phyloP scores from a whole-genome alignment of 2,888 invertebrate species.

The Rhamphomyia laevipes region DNA sequence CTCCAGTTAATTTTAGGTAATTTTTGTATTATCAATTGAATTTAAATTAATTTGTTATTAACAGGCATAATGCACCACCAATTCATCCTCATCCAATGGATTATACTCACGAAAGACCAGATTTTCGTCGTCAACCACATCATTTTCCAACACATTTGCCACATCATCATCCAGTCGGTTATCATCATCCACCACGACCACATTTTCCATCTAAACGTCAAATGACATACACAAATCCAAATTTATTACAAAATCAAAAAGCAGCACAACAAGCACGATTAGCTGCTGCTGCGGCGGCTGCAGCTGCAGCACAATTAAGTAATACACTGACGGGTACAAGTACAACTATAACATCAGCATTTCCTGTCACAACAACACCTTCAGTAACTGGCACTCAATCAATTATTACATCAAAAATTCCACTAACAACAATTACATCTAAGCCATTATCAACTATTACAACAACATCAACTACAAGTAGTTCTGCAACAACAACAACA shows the following conservation, averaged over 20 bases:
- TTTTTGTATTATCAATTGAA: background rate
- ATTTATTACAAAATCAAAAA: constrained; percentile 23
- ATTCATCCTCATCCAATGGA: constrained; percentile 27
- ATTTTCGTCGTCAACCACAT: constrained; percentile 29
- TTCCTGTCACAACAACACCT: background rate
- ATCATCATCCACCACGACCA: constrained; percentile 17
- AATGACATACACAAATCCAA: constrained; percentile 31
- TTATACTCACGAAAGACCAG: constrained; percentile 21
- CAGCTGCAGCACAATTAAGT: background rate
- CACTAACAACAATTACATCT: too few relatives aligned
- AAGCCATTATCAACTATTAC: too few relatives aligned
- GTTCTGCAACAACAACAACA: too few relatives aligned
- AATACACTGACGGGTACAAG: too few relatives aligned
- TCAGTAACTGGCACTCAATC: background rate
- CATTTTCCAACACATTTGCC: constrained; percentile 8
- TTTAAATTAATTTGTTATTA: background rate
- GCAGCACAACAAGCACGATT: constrained; percentile 19
- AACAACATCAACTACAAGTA: too few relatives aligned
- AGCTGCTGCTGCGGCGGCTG: constrained; percentile 9
- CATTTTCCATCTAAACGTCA: constrained; percentile 32
- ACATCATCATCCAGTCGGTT: constrained; percentile 1
- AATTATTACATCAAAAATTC: background rate
- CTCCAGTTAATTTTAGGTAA: constrained; percentile 12
- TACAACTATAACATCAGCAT: background rate
- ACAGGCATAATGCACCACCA: constrained; percentile 7